A percentile compares a stretch with the other conserved stretches of the same genome.
These are phyloP conservation scores for Streptopelia turtur DNA, from an alignment of 2,797 vertebrate species.

Conservation along the genomic window DNA sequence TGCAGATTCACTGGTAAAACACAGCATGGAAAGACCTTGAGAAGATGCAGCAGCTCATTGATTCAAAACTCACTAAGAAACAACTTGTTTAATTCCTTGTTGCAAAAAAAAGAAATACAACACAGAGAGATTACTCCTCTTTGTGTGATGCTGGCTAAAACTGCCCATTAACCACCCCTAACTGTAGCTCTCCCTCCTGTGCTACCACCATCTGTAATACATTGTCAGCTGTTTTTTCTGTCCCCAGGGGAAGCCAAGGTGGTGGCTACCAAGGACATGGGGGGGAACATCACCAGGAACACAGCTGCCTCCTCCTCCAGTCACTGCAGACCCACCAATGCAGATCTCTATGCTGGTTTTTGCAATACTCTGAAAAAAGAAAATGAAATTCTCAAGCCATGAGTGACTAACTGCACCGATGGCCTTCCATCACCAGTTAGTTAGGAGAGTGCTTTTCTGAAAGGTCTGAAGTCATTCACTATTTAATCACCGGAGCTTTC, in stretches of 20 bases:
- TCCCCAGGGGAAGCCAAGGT: background rate
- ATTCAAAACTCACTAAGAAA: background rate
- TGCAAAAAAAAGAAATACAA: background rate
- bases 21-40: background rate
- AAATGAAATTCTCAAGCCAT: background rate
- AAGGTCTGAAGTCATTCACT: background rate
- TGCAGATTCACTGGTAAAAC: background rate
- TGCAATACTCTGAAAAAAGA: background rate
- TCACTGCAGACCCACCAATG: background rate
- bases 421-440: background rate
- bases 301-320: background rate
- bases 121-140: background rate
- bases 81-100: background rate
- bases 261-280: background rate
- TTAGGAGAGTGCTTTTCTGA: background rate
- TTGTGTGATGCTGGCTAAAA: background rate
- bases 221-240: background rate
- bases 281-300: background rate
- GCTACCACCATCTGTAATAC: background rate
- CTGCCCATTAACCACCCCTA: background rate
- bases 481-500: background rate
- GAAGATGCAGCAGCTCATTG: background rate
- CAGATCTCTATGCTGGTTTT: background rate
- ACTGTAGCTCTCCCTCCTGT: background rate
- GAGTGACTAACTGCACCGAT: background rate